A percentile compares a stretch with the other conserved stretches of the same genome.
Evolutionary conservation across 2,113 vertebrate species (phyloP).

Genomic region (Ciconia stormi): DNA sequence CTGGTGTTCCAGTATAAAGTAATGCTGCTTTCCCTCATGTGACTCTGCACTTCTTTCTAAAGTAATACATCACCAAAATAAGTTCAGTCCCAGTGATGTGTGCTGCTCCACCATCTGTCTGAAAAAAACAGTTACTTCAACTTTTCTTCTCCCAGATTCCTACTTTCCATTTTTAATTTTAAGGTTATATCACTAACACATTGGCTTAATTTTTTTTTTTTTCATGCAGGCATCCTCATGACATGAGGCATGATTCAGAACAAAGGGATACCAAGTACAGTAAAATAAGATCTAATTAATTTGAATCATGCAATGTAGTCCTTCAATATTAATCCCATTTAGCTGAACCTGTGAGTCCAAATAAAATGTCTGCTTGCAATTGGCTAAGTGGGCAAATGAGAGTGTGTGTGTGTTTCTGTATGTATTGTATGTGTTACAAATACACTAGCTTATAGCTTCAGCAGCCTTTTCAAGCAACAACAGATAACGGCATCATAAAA

Average conservation of each 20-base stretch:
- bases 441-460: background rate
- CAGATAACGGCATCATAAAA: background rate
- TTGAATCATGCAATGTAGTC: background rate
- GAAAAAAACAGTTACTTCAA: background rate
- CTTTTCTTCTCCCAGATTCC: background rate
- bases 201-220: background rate
- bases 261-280: background rate
- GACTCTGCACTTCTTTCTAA: background rate
- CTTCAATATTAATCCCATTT: background rate
- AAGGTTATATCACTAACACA: background rate
- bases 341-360: background rate
- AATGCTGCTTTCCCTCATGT: background rate
- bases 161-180: background rate
- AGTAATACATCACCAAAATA: background rate
- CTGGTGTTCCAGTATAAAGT: background rate
- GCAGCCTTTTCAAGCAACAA: background rate
- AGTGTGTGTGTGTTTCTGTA: background rate
- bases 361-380: background rate
- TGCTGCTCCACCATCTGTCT: background rate
- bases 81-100: background rate
- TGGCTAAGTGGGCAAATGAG: background rate
- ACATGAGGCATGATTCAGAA: background rate
- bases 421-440: background rate
- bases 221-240: background rate
- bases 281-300: background rate